Percentiles rank a stretch among this genome's conserved stretches.
Conservation (phyloP, 1,140 invertebrate genomes). For the Dendrolimus kikuchii region DNA sequence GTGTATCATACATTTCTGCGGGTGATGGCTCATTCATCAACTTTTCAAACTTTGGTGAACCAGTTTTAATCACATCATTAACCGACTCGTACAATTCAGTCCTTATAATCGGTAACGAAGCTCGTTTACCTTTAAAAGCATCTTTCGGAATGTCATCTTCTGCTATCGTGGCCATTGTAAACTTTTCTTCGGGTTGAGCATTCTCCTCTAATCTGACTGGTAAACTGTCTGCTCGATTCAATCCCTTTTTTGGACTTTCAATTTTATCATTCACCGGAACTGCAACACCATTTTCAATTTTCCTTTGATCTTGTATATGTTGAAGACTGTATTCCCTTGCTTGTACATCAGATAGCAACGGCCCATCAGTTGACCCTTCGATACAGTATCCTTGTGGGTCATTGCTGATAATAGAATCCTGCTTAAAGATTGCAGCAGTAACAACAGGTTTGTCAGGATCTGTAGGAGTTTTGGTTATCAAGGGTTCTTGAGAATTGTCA, state of each 20-base stretch:
- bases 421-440: conserved; percentile 77
- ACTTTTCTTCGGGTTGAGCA: conserved; percentile 20
- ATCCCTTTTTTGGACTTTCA: conserved; percentile 41
- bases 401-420: conserved; percentile 70
- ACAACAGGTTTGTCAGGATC: conserved; percentile 77
- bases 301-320: conserved; percentile 60
- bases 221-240: conserved; percentile 56
- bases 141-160: conserved; percentile 54
- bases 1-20: conserved; percentile 43
- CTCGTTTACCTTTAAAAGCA: conserved; percentile 47
- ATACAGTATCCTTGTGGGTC: conserved; percentile 63
- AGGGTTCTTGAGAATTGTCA: conserved; percentile 61
- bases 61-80: conserved; percentile 49
- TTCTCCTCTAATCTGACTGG: conserved; percentile 51
- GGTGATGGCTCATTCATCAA: conserved; percentile 59
- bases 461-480: conserved; percentile 62
- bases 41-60: conserved; percentile 65
- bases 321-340: conserved; percentile 64
- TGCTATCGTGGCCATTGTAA: conserved; percentile 46
- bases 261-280: conserved; percentile 47
- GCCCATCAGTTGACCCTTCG: conserved; percentile 66
- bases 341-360: conserved; percentile 66
- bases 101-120: conserved; percentile 57
- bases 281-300: conserved; percentile 59
- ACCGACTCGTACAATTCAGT: conserved; percentile 61